Percentiles rank a stretch among this genome's conserved stretches.
Evolutionary conservation across 1,140 invertebrate genomes (phyloP).

Genomic region (Teleopsis dalmanni): DNA sequence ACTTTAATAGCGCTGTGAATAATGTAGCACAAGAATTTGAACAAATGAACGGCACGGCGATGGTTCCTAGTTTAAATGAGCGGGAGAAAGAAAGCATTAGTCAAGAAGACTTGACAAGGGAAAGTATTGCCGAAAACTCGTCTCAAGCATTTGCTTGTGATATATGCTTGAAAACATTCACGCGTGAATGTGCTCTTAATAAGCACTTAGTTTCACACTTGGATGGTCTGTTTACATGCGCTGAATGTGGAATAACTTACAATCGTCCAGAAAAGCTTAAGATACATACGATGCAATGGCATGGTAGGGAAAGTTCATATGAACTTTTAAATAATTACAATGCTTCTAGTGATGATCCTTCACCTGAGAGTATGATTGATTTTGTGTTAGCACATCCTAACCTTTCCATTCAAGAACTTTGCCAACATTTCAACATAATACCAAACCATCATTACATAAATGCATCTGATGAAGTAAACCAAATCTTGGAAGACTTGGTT

Average conservation of each 20-base stretch:
- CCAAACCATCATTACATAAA: too few species aligned
- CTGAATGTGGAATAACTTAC: slow-evolving; percentile 56
- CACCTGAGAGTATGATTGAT: too few species aligned
- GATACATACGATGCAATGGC: slow-evolving; percentile 54
- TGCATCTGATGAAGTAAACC: too few species aligned
- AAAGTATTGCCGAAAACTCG: too few species aligned
- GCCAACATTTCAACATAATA: too few species aligned
- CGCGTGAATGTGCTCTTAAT: slow-evolving; percentile 57
- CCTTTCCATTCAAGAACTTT: too few species aligned
- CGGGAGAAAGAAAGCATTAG: background rate
- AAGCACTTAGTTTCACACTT: slow-evolving; percentile 55
- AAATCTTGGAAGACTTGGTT: too few species aligned
- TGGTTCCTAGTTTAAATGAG: slow-evolving; percentile 2
- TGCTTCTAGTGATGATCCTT: too few species aligned
- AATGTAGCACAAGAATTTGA: background rate
- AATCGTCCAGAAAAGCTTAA: slow-evolving; percentile 58
- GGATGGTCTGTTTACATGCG: slow-evolving; percentile 55
- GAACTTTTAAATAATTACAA: too few species aligned
- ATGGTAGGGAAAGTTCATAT: slow-evolving; percentile 49
- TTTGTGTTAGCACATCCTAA: too few species aligned
- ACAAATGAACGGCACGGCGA: slow-evolving; percentile 1
- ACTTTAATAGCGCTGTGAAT: background rate
- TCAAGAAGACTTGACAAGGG: background rate
- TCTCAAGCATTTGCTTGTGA: slow-evolving; percentile 45
- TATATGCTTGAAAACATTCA: slow-evolving; percentile 55